A percentile compares a stretch with the other conserved stretches of the same genome.
Conservation (phyloP, 2,888 invertebrate species). For the Drosophila neonasuta region DNA sequence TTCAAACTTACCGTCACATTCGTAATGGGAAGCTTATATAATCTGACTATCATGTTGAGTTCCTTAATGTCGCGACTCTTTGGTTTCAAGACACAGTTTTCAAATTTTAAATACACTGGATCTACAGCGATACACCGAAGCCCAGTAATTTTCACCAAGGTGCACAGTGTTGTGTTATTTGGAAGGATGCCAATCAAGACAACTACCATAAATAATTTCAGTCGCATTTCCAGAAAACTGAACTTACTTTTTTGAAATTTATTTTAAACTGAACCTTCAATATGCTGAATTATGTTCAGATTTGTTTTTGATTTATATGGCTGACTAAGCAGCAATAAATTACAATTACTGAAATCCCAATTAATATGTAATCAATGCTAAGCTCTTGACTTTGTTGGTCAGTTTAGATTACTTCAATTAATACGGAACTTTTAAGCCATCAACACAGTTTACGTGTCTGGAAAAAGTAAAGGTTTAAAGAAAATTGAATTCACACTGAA, state of each 20-base stretch:
- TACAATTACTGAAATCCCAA: not conserved
- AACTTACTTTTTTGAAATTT: not conserved
- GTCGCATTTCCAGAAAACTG: not conserved
- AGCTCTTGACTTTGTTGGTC: no score
- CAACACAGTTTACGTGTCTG: not conserved
- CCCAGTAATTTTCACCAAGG: not conserved
- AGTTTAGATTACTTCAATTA: not conserved
- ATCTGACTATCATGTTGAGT: not conserved
- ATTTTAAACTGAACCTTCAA: not conserved
- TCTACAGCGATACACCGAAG: not conserved
- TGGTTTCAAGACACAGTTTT: constrained; percentile 1
- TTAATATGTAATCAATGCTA: no score
- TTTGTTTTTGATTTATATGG: not conserved
- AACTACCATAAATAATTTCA: not conserved
- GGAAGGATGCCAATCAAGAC: not conserved
- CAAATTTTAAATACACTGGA: not conserved
- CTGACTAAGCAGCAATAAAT: not conserved
- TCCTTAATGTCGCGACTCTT: not conserved
- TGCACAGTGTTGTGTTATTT: not conserved
- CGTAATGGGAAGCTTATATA: not conserved
- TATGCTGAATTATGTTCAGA: not conserved
- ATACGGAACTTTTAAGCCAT: not conserved
- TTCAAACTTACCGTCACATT: not conserved
- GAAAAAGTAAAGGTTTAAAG: no score
- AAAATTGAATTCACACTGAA: no score